Conservation (phyloP, 1,140 invertebrate species). For the Drosophila quadrilineata region DNA sequence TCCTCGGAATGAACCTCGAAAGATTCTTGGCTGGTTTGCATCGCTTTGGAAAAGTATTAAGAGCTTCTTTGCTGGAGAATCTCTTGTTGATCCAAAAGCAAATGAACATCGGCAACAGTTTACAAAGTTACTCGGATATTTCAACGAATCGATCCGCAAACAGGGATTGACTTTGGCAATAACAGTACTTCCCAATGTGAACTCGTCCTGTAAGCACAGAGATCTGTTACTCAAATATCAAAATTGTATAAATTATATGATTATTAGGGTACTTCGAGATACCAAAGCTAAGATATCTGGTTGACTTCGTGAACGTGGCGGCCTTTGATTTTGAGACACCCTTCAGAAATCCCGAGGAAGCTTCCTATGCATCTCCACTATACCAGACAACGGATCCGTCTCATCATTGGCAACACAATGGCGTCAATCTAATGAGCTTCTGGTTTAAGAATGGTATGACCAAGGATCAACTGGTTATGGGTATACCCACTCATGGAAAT, state of each 20-base stretch:
- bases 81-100: background rate
- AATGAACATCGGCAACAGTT: background rate
- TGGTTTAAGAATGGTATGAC: slow-evolving; percentile 56
- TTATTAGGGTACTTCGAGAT: background rate
- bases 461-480: slow-evolving; percentile 88
- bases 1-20: background rate
- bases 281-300: background rate
- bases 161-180: slow-evolving; percentile 82
- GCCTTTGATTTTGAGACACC: slow-evolving; percentile 89
- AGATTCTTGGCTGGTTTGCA: background rate
- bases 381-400: slow-evolving; percentile 83
- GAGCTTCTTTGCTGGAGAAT: background rate
- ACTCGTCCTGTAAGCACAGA: slow-evolving; percentile 86
- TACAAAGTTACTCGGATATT: background rate
- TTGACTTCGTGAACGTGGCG: slow-evolving; percentile 90
- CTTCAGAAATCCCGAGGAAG: slow-evolving; percentile 86
- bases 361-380: slow-evolving; percentile 86
- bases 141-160: background rate
- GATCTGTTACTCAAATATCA: no score
- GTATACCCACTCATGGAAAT: slow-evolving; percentile 90
- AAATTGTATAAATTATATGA: background rate
- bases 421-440: background rate
- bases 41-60: background rate
- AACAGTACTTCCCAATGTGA: slow-evolving; percentile 88
- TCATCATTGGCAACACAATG: background rate